Base-by-base conservation (phyloP, 2,797 vertebrate genomes). In the Dicrostonyx torquatus region DNA sequence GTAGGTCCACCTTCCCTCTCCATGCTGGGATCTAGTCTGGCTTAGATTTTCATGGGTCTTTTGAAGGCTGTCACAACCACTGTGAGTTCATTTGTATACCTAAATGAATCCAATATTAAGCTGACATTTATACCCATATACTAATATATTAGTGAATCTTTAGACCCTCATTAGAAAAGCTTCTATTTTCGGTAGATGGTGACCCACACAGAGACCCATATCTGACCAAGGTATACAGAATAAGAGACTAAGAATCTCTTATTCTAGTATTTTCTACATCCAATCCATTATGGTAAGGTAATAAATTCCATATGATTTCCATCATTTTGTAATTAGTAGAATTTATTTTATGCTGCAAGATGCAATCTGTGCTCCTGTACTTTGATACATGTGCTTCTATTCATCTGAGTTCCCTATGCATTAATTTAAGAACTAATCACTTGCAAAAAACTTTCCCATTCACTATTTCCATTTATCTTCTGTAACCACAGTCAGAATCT, bases 361-460 rank as follows among this genome's bases (percentile, higher is more conserved):
- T n/a, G 37, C 55, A 40, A 6, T 86, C 48, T 76, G 0, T 48
- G 3, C 29, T 79, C 22, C 43, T 92, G 3, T 80, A 18, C 18
- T 62, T 89, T 48, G n/a, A 15, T 60, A 15, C 15, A 64, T 29
- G 5, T 55, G 7, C 73, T 93, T 15, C 53, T 70, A 64, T 50
- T 89, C 24, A 73, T 78, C 73, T 79, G 20, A 79, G 12, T 95
- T 43, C 48, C 48, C 2, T 87, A 22, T 76, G 62, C 37, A 73
- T 89, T 89, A 92, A 89, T 73, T 78, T 84, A 31, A 88, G 75
- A 88, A 94, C 29, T 85, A 75, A 64, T 17, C 13, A 50, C 87
- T 87, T 80, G 50, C 40, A 40, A 62, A 55, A 77, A 43, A 87
- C 11, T 78, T 79, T 15, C 40, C 20, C 22, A 76, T 55, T 79